Evolutionary conservation across 2,888 invertebrate species (phyloP).

Genomic region (Celastrina argiolus): DNA sequence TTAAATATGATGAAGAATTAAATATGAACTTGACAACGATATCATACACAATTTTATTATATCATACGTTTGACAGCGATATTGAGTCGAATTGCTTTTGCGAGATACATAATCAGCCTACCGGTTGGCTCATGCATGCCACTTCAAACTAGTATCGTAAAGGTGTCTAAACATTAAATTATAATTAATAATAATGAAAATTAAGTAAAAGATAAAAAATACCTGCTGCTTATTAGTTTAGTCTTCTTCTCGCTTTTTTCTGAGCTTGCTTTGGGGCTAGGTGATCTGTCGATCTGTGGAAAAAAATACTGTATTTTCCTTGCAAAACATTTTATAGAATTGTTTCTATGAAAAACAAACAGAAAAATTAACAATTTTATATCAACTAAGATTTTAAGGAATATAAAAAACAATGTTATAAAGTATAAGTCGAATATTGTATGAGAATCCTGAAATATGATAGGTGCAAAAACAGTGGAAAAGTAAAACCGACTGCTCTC

Average conservation of each 20-base stretch:
- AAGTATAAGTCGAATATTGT: not conserved
- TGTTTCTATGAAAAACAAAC: not conserved
- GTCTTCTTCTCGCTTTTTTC: constrained; percentile 50
- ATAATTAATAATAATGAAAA: not conserved
- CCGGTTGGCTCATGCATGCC: too few species aligned
- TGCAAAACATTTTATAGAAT: not conserved
- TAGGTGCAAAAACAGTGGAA: not conserved
- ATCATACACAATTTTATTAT: too few species aligned
- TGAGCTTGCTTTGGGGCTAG: constrained; percentile 35
- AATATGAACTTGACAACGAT: too few species aligned
- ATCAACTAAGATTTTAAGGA: not conserved
- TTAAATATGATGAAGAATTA: too few species aligned
- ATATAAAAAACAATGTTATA: not conserved
- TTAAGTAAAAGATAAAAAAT: constrained; percentile 22
- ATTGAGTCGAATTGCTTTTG: too few species aligned
- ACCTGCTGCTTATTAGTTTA: constrained; percentile 47
- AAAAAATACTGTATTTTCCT: not conserved
- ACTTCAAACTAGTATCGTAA: too few species aligned
- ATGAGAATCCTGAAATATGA: not conserved
- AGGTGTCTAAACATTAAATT: too few species aligned
- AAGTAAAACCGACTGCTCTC: not conserved
- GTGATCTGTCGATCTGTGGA: constrained; percentile 27
- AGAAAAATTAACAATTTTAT: not conserved
- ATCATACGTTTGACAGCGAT: too few species aligned
- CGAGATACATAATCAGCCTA: too few species aligned